Evolutionary conservation across 2,797 vertebrate species (phyloP).

Genomic region (Podarcis siculus): DNA sequence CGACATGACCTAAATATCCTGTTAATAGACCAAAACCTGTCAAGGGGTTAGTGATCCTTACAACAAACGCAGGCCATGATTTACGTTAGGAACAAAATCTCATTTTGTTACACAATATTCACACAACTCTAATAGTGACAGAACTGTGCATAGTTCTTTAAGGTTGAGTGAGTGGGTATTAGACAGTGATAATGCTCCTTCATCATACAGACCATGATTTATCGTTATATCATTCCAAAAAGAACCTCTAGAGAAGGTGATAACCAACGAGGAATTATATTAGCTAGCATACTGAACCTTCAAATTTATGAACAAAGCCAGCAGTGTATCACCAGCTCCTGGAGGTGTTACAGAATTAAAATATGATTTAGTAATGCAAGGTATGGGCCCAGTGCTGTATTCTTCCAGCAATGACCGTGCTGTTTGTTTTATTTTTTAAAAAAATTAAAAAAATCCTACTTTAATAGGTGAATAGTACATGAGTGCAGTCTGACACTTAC

Average conservation of each 20-base stretch:
- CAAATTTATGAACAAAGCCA: conserved; percentile 33
- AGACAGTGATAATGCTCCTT: conserved; percentile 35
- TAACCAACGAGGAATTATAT: conserved; percentile 30
- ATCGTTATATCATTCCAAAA: conserved; percentile 27
- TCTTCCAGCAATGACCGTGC: not conserved
- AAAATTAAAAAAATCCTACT: not conserved
- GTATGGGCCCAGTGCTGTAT: not conserved
- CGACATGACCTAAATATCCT: not conserved
- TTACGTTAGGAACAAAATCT: conserved; percentile 23
- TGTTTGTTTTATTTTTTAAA: no score
- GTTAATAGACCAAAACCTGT: not conserved
- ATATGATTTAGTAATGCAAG: conserved; percentile 23
- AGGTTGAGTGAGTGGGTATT: conserved; percentile 36
- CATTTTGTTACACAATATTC: conserved; percentile 41
- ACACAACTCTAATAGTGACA: conserved; percentile 28
- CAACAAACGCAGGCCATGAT: not conserved
- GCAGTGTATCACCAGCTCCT: conserved; percentile 9
- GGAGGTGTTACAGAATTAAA: conserved; percentile 26
- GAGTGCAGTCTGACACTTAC: not conserved
- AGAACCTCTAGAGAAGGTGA: conserved; percentile 37
- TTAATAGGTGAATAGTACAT: not conserved
- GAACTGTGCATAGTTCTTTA: conserved; percentile 14
- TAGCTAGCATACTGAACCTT: conserved; percentile 13
- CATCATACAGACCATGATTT: conserved; percentile 28
- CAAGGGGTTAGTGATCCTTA: conserved; percentile 21